Base-by-base conservation (phyloP, 2,888 invertebrate genomes). In the Aleiodes alternator region DNA sequence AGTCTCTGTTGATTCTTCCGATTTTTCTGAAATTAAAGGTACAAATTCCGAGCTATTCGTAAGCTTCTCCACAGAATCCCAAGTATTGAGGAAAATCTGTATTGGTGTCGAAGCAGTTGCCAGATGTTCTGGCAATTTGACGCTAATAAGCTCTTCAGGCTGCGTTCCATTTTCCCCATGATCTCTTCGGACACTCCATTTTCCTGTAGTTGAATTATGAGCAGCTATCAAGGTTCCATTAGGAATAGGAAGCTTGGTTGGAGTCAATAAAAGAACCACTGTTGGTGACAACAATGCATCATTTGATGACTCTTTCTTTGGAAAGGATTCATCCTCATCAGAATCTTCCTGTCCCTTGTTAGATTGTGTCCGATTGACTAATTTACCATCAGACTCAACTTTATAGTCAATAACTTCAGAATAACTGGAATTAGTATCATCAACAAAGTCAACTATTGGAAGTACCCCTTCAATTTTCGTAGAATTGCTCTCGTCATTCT, bases 331-430 rank as follows among this genome's bases (percentile, higher is more conserved):
- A 31, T 61, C 9, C 16, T 53, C 64, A 34, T 55, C 53, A 64
- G 38, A 43, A 57, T 43, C 43, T 34, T 51, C 34, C 9, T 14
- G 11, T n/a, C 48, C 48, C 4, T 51, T 6, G 1, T 51, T 8
- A 0, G 50, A 29, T 9, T 53, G 76, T 34, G 71, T 59, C 3
- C 64, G 43, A 66, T 79, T 76, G n/a, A 50, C 50, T 7, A 31
- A 31, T 29, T 72, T 66, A 6, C 79, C 78, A 23, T 73, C 38
- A 9, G 73, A 76, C 0, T 78, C 23, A 48, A 85, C 84, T 57
- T 85, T 84, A 74, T 87, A 87, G 64, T 87, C 83, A n/a, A 87
- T 81, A 3, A 85, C 77, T 4, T 80, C 84, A 1, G 85, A 55
- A 23, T 80, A 82, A 5, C 84, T 85, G 12, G 82, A 80, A 73